Conservation (phyloP, 2,888 invertebrate genomes). For the Agrotis ipsilon region DNA sequence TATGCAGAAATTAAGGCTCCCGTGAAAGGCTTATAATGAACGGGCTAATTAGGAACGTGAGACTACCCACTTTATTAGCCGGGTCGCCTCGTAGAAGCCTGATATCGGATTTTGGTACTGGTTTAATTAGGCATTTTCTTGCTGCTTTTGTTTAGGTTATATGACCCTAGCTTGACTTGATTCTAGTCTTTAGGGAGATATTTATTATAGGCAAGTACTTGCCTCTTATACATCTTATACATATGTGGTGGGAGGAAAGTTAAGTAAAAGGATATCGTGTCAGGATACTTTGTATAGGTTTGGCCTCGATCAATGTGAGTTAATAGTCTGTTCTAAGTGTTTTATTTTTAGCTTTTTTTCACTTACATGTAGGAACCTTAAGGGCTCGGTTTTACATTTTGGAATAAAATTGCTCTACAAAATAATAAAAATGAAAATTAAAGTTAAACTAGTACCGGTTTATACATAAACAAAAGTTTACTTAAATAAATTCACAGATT, state of each 20-base stretch:
- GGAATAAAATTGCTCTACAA: too few species aligned
- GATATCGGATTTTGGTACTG: slow-evolving; percentile 90
- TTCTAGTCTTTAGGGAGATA: slow-evolving; percentile 46
- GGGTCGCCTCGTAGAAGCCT: slow-evolving; percentile 83
- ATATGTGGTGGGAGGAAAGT: background rate
- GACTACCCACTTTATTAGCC: slow-evolving; percentile 87
- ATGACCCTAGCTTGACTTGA: slow-evolving; percentile 48
- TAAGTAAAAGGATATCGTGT: slow-evolving; percentile 4
- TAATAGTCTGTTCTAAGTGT: too few species aligned
- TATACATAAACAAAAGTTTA: background rate
- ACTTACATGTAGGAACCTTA: too few species aligned
- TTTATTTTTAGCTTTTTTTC: too few species aligned
- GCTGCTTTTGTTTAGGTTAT: slow-evolving; percentile 71
- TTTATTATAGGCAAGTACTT: slow-evolving; percentile 21
- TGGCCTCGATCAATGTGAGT: background rate
- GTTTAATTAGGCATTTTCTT: slow-evolving; percentile 88
- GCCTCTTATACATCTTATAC: too few species aligned
- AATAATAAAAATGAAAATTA: too few species aligned
- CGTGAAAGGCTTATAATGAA: slow-evolving; percentile 90
- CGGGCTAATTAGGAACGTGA: slow-evolving; percentile 90
- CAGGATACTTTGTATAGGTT: slow-evolving; percentile 1
- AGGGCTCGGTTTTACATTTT: too few species aligned
- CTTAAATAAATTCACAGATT: background rate
- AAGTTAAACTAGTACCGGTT: too few species aligned
- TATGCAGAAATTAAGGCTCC: slow-evolving; percentile 89